phyloP scores from a whole-genome alignment of 2,888 invertebrate species.

The Synergus itoensis region DNA sequence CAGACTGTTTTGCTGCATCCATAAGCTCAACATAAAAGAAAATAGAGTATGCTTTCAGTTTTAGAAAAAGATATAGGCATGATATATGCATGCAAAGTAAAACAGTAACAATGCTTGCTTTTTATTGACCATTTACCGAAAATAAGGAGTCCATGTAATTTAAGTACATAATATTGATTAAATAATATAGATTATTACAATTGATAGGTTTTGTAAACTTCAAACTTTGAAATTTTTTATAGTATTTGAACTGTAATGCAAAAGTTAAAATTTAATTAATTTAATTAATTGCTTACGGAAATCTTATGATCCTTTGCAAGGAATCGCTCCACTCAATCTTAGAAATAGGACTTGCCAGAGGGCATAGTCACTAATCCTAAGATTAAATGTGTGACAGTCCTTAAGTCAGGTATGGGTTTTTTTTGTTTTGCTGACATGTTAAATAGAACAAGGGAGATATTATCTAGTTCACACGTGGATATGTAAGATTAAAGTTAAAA shows the following conservation, averaged over 20 bases:
- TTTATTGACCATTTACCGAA: no score
- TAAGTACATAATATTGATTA: no score
- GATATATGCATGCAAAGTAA: neutral
- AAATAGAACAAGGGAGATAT: neutral
- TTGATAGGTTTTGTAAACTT: no score
- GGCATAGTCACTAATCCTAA: neutral
- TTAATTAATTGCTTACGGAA: neutral
- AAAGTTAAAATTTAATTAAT: neutral
- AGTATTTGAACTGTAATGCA: no score
- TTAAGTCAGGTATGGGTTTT: neutral
- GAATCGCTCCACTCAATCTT: neutral
- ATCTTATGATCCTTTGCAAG: neutral
- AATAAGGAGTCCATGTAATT: no score
- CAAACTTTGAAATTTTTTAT: no score
- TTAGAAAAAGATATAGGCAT: neutral
- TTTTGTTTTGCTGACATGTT: neutral
- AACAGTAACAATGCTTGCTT: neutral
- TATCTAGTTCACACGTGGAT: no score
- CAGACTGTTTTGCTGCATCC: neutral
- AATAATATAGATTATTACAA: no score
- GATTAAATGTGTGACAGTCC: neutral
- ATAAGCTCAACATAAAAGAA: conserved; percentile 21
- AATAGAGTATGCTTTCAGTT: neutral
- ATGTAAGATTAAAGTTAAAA: neutral
- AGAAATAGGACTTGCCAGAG: neutral